Base-by-base conservation (phyloP, 2,888 invertebrate species). In the Oligia fasciuncula region DNA sequence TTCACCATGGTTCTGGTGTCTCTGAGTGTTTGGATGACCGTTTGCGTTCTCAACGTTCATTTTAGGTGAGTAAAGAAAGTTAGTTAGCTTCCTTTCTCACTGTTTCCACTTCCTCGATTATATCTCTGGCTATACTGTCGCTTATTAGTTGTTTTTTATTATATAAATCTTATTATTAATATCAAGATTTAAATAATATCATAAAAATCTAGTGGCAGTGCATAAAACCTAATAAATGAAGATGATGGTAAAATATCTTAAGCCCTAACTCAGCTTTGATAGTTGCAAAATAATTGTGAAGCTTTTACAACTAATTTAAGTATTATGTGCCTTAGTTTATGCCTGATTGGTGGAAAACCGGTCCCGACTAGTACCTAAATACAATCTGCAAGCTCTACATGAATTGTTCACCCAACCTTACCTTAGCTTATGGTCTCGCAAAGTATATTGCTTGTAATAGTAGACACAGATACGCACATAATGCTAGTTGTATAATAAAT, bases 1-100 rank as follows among this genome's bases (percentile, higher is more conserved):
- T 99, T 99, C 96, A 99, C 99, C 78, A 99, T 99, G 99, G 98
- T 99, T 91, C 97, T 99, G 93, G 99, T 99, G 88, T 99, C 99
- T 69, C 97, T 99, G 87, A 99, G 99, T 90, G 99, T 99, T 89
- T 98, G 98, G 98, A 98, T 99, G 93, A 99, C 99, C 40, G 99
- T 98, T 85, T 98, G 98, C 95, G 99, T 99, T 77, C 97, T 99
- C 88, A 99, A 99, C 95, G 98, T 99, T 78, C 98, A 99, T 95
- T 95, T 95, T 93, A 95, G 95, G 94, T 94, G 91, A 95, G 94
- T 94, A 85, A 87, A 86, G 89, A 89, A 86, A 88, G 89, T 85
- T 85, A 85, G 88, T 77, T 85, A 83, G 89, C 88, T 88, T 88
- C 86, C 87, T 85, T 88, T 84, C 88, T 88, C 89, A 88, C 89